Base-by-base conservation (phyloP, 2,888 invertebrate genomes). In the Pammene aurita region DNA sequence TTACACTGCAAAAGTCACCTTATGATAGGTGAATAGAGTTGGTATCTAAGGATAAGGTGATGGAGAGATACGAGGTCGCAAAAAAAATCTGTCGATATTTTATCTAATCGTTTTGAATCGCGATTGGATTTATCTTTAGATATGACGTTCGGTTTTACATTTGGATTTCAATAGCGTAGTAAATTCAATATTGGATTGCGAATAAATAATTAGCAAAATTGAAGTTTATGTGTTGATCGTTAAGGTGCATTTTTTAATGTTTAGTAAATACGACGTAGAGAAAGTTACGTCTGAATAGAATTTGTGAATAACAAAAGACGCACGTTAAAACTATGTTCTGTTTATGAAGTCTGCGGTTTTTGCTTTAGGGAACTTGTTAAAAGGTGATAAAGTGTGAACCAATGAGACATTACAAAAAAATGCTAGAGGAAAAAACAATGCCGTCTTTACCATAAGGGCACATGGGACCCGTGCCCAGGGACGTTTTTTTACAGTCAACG, bases 81-180 rank as follows among this genome's bases (percentile, higher is more conserved):
- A 34, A 9, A 2, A 52, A 34, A 57, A 13, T 26, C 26, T 38
- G 18, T 62, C 62, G 41, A 62, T 61, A 80, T 80, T 81, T 81
- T 80, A 86, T 86, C 86, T 76, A 73, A 74, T 75, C 76, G 71
- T 64, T 67, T 72, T 80, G 80, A 78, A 84, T 84, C 83, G 83
- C 81, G 82, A 83, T 82, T 81, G 80, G 85, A 84, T 85, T 84
- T 72, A 75, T 77, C 76, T 73, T 74, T 80, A 76, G 78, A 75
- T 72, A 77, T 72, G 73, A 77, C 75, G 71, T 66, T 50, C 34
- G 54, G 38, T 64, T 56, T 66, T 66, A 70, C 46, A 66, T 65
- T 65, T 18, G 18, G 58, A 35, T 56, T 69, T 60, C 44, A 56
- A 60, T 62, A 62, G 52, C 58, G 50, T 52, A 52, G 50, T 52